A percentile compares a stretch with the other conserved stretches of the same genome.
These are phyloP conservation scores for Kradibia gibbosae DNA, from an alignment of 1,140 invertebrate genomes.

Conservation along the genomic window DNA sequence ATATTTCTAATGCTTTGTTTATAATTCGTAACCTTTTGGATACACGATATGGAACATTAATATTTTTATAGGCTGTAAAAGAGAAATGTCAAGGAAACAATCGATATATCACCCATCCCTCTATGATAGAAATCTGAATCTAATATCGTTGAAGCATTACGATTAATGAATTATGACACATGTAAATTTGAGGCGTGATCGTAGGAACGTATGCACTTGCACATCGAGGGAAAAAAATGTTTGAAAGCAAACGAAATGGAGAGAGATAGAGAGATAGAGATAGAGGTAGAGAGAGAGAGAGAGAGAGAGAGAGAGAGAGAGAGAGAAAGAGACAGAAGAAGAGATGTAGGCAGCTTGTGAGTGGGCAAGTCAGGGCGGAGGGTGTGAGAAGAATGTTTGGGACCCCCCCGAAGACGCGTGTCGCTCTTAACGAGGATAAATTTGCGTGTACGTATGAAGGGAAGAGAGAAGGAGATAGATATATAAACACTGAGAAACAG, in stretches of 20 bases:
- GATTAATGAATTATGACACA: slow-evolving; percentile 54
- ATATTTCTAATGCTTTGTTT: neutral
- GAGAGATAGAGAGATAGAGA: neutral
- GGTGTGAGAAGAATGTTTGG: neutral
- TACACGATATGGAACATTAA: slow-evolving; percentile 15
- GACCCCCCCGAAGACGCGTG: slow-evolving; percentile 22
- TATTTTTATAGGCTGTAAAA: slow-evolving; percentile 27
- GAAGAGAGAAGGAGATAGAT: neutral
- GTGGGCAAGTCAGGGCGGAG: neutral
- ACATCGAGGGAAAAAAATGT: neutral
- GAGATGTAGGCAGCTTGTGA: neutral
- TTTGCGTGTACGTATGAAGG: neutral
- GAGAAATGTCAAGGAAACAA: slow-evolving; percentile 16
- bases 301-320: neutral
- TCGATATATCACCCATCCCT: neutral
- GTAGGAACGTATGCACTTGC: slow-evolving; percentile 39
- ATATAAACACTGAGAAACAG: too few species aligned
- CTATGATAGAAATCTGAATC: slow-evolving; percentile 19
- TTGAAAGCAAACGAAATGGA: neutral
- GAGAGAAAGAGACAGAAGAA: neutral
- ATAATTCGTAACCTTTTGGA: neutral
- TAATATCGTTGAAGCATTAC: slow-evolving; percentile 16
- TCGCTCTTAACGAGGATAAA: slow-evolving; percentile 42
- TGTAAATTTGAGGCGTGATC: slow-evolving; percentile 46
- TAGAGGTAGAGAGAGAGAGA: neutral